Base-by-base conservation (phyloP, 1,140 invertebrate genomes). In the Lepidurus couesii region DNA sequence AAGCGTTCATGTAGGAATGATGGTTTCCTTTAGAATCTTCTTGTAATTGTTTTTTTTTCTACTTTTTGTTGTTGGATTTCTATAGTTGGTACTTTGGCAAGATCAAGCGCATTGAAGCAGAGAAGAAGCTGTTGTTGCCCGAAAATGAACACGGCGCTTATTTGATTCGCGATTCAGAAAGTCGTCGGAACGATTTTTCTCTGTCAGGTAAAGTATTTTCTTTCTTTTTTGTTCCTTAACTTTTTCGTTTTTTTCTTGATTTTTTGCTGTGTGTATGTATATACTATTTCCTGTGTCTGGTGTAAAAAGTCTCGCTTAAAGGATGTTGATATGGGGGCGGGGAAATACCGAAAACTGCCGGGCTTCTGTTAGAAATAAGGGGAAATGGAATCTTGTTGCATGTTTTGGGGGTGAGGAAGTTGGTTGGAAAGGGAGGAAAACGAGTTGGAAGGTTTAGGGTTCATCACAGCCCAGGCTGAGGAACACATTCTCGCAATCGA, bases 101-200 rank as follows among this genome's bases (percentile, higher is more conserved):
- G 87, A 98, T 99, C 82, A 98, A 98, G 87, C 89, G 98, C 85
- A 98, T 98, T 84, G 98, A 99, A 89, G 98, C 98, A 45, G 98
- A 99, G 86, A 99, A 99, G 89, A 97, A 98, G 86, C 88, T 99
- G 78, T 87, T 99, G 80, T 89, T 98, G 80, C 92, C 95, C 53
- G 95, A 98, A 87, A 99, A 99, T 87, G 97, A 98, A 85, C 97
- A 99, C 87, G 98, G 98, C 81, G 95, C 97, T 84, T 99, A 98
- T 88, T 91, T 99, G 81, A 98, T 99, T 81, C 89, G 98, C 84
- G 97, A 99, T 87, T 99, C 97, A 73, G 98, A 99, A 87, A 98
- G 96, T 86, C 89, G 97, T 83, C 91, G 97, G 84, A 99, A 99
- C 87, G 97, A 99, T 87, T 99, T 96, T 86, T 99, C 97, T 16